A percentile compares a stretch with the other conserved stretches of the same genome.
Evolutionary conservation across 2,888 invertebrate species (phyloP).

Genomic region (Abrostola triplasia): DNA sequence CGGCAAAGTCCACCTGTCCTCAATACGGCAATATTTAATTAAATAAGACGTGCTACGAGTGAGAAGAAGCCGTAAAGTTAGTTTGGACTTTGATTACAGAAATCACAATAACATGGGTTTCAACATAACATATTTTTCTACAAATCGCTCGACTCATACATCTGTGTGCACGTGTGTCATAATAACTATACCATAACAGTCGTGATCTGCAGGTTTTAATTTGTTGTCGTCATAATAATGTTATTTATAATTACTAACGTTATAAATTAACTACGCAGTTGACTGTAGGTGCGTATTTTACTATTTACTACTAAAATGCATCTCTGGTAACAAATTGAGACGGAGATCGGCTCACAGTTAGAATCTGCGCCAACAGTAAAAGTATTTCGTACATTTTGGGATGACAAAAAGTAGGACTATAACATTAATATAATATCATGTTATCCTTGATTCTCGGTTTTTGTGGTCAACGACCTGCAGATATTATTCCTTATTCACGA

Average conservation of each 20-base stretch:
- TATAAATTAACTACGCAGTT: conserved; percentile 32
- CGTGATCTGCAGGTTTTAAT: neutral
- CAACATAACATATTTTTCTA: neutral
- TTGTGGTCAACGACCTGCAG: conserved; percentile 16
- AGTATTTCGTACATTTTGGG: too few species aligned
- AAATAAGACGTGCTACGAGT: too few species aligned
- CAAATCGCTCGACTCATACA: neutral
- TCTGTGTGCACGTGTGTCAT: neutral
- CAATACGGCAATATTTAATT: too few species aligned
- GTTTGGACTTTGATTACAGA: too few species aligned
- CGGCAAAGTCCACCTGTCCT: too few species aligned
- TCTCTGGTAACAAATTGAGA: too few species aligned
- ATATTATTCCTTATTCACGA: conserved; percentile 9
- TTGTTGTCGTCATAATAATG: conserved; percentile 18
- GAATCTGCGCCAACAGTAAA: too few species aligned
- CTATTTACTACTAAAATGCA: neutral
- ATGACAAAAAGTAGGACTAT: too few species aligned
- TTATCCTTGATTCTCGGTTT: conserved; percentile 1
- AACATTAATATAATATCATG: neutral
- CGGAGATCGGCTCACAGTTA: too few species aligned
- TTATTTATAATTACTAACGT: conserved; percentile 19
- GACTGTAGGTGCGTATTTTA: neutral
- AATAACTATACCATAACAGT: neutral
- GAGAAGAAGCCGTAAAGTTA: too few species aligned
- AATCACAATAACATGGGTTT: too few species aligned